Base-by-base conservation (phyloP, 1,140 invertebrate species). In the Kradibia gibbosae region DNA sequence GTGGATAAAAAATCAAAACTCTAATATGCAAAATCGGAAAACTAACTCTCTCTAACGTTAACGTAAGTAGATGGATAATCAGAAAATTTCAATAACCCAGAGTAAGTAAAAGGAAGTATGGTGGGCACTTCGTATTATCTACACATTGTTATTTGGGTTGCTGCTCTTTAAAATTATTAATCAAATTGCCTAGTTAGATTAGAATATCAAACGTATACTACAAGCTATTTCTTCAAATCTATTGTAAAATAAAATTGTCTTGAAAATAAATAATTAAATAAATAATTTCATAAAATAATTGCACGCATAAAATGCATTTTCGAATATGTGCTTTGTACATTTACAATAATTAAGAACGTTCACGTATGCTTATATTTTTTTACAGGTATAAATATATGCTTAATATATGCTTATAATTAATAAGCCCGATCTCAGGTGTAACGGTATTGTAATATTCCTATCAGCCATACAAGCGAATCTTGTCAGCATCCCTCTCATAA, bases 321-420 rank as follows among this genome's bases (percentile, higher is more conserved):
- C 39, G 48, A 62, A 76, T 45, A 22, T 42, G 17, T 25, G 31
- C 5, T 28, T n/a, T n/a, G n/a, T n/a, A n/a, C n/a, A n/a, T 31
- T 20, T 22, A 42, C 25, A 28, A 22, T 3, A 39, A 42, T 4
- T 31, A 25, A 5, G 70, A 1, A 70, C 22, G 31, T 17, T 10
- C 25, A 31, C 48, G 25, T 22, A 34, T n/a, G 1, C n/a, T 3
- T 15, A 45, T 13, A 25, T 48, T 57, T n/a, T n/a, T n/a, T n/a
- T n/a, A n/a, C n/a, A 57, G 15, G 15, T 57, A 22, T 57, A 20
- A 5, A 36, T 50, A 42, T 7, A 13, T 31, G 22, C 42, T 48
- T 25, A 22, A 36, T 1, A 11, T 36, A n/a, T 42, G 57, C 53
- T 36, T 74, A 74, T 55, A 70, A 78, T 79, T 78, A 70, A 70